Evolutionary conservation across 2,888 invertebrate genomes (phyloP).

Genomic region (Myathropa florea): DNA sequence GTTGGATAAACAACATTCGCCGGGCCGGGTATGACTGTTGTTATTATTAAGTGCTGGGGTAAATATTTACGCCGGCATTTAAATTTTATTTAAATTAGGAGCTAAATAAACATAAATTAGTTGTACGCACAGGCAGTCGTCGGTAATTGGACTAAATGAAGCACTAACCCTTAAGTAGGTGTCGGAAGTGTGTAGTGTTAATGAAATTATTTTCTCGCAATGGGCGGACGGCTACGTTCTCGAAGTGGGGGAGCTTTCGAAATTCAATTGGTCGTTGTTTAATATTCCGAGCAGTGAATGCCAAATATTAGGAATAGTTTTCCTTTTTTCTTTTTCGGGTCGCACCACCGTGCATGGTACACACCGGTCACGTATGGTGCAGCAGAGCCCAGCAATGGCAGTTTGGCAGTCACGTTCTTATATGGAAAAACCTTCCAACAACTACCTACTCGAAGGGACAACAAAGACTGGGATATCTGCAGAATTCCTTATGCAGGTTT

Average conservation of each 20-base stretch:
- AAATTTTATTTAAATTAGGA: conserved; percentile 62
- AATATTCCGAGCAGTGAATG: conserved; percentile 37
- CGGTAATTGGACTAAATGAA: conserved; percentile 45
- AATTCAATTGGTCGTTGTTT: conserved; percentile 21
- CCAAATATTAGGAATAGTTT: conserved; percentile 46
- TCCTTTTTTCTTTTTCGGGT: conserved; percentile 1
- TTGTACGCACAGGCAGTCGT: not conserved
- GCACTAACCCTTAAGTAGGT: conserved; percentile 47
- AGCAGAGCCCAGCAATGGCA: conserved; percentile 62
- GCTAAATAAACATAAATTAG: conserved; percentile 43
- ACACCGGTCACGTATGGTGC: conserved; percentile 46
- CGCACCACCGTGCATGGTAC: not conserved
- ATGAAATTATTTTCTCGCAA: conserved; percentile 30
- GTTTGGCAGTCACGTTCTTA: conserved; percentile 58
- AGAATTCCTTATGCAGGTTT: conserved; percentile 57
- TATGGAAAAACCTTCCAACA: conserved; percentile 9
- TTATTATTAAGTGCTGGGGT: conserved; percentile 32
- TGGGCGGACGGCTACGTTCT: not conserved
- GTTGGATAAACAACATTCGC: conserved; percentile 30
- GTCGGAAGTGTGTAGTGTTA: conserved; percentile 42
- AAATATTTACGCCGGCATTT: conserved; percentile 41
- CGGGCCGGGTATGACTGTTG: conserved; percentile 27
- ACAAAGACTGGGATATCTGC: conserved; percentile 60
- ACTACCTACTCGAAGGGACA: conserved; percentile 13
- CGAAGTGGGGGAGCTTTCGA: not conserved